Conservation (phyloP, 2,888 invertebrate species). For the Brachyptera putata region DNA sequence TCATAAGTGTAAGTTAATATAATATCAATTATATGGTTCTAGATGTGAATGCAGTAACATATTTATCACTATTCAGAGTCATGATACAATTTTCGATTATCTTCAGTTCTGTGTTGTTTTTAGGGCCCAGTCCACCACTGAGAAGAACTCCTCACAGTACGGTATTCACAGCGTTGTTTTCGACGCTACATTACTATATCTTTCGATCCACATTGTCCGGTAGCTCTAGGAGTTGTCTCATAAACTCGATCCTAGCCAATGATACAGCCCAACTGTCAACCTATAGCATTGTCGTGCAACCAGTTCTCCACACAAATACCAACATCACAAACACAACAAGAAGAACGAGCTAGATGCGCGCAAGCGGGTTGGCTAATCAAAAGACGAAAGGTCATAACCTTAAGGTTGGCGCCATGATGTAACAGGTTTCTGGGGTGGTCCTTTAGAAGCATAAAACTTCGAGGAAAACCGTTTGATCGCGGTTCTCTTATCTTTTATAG, state of each 20-base stretch:
- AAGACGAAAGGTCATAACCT: constrained; percentile 20
- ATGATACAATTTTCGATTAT: too few relatives aligned
- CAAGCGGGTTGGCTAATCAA: constrained; percentile 27
- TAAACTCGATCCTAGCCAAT: background rate
- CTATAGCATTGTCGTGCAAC: too few relatives aligned
- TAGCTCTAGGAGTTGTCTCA: background rate
- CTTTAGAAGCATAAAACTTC: background rate
- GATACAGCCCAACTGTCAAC: background rate
- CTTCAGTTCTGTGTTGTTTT: too few relatives aligned
- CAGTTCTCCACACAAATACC: background rate
- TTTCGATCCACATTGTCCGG: too few relatives aligned
- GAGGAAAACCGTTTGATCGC: background rate
- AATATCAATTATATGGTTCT: too few relatives aligned
- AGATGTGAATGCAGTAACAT: too few relatives aligned
- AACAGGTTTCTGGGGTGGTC: constrained; percentile 6
- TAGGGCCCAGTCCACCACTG: too few relatives aligned
- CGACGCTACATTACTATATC: too few relatives aligned
- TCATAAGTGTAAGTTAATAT: too few relatives aligned
- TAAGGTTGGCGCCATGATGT: constrained; percentile 7
- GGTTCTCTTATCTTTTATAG: constrained; percentile 1
- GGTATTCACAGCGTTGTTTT: too few relatives aligned
- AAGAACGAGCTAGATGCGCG: background rate
- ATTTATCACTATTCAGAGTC: too few relatives aligned
- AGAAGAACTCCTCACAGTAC: too few relatives aligned
- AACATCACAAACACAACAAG: background rate